A percentile compares a stretch with the other conserved stretches of the same genome.
phyloP scores from a whole-genome alignment of 2,888 invertebrate genomes.

The Volucella inanis region DNA sequence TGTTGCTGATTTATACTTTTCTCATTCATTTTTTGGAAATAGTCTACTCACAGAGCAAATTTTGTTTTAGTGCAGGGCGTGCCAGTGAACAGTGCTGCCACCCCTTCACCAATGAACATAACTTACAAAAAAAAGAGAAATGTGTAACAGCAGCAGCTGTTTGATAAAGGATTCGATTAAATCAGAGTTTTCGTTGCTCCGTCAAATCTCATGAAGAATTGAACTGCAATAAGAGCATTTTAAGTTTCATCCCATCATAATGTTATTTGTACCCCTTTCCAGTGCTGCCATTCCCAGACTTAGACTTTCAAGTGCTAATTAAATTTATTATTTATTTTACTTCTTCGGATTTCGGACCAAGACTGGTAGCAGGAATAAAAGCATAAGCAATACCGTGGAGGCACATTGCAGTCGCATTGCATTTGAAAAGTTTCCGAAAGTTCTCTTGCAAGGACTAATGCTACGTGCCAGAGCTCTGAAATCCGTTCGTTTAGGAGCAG shows the following conservation, averaged over 20 bases:
- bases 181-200: slow-evolving; percentile 14
- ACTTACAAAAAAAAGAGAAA: too few species aligned
- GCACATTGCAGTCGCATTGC: too few species aligned
- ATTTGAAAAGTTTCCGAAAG: too few species aligned
- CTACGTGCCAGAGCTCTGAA: too few species aligned
- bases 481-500: too few species aligned
- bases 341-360: neutral
- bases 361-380: too few species aligned
- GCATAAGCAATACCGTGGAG: too few species aligned
- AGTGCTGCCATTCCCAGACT: too few species aligned
- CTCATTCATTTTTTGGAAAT: neutral
- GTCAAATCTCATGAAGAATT: slow-evolving; percentile 5
- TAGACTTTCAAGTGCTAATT: neutral
- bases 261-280: too few species aligned
- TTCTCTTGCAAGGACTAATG: too few species aligned
- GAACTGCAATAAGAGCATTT: neutral
- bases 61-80: too few species aligned
- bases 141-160: slow-evolving; percentile 12
- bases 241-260: neutral
- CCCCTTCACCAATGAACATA: too few species aligned
- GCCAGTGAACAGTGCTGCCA: neutral
- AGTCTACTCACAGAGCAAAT: neutral
- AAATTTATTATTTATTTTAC: slow-evolving; percentile 12
- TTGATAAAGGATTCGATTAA: slow-evolving; percentile 27
- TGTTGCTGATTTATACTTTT: neutral